Percentiles rank a stretch among this genome's conserved stretches.
These are phyloP conservation scores for Limnephilus auricula DNA, from an alignment of 2,888 invertebrate genomes.

Conservation along the genomic window DNA sequence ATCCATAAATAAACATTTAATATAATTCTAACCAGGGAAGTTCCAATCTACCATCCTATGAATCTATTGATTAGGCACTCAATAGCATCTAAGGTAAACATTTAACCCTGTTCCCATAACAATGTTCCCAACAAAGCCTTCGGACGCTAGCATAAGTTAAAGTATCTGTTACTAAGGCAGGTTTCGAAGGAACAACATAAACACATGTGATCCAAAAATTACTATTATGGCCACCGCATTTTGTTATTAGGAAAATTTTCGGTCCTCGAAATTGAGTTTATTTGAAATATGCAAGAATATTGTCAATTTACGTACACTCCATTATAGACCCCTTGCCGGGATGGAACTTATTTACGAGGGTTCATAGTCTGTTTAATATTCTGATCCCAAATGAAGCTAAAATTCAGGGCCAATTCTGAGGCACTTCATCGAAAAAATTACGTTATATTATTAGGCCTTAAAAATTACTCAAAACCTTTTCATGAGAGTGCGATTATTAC, in stretches of 20 bases:
- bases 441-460: not conserved
- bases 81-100: not conserved
- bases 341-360: slow-evolving; percentile 50
- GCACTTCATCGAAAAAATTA: not conserved
- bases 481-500: not conserved
- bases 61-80: not conserved
- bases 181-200: slow-evolving; percentile 15
- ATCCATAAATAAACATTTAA: no score
- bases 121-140: not conserved
- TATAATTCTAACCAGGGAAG: not conserved
- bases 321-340: slow-evolving; percentile 48
- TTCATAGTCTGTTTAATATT: slow-evolving; percentile 44
- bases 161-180: not conserved
- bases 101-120: not conserved
- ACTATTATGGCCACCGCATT: slow-evolving; percentile 22
- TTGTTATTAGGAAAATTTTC: slow-evolving; percentile 36
- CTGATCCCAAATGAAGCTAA: not conserved
- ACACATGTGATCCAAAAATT: slow-evolving; percentile 12
- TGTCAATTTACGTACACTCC: slow-evolving; percentile 57
- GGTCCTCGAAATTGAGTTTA: slow-evolving; percentile 41
- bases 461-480: not conserved
- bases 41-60: not conserved
- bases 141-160: not conserved
- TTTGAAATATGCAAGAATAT: slow-evolving; percentile 58
- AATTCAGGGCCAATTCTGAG: not conserved